Evolutionary conservation across 2,113 vertebrate species (phyloP), one percentile per base, ranked within the genome.

Genomic region (Potamarius usumacintae): DNA sequence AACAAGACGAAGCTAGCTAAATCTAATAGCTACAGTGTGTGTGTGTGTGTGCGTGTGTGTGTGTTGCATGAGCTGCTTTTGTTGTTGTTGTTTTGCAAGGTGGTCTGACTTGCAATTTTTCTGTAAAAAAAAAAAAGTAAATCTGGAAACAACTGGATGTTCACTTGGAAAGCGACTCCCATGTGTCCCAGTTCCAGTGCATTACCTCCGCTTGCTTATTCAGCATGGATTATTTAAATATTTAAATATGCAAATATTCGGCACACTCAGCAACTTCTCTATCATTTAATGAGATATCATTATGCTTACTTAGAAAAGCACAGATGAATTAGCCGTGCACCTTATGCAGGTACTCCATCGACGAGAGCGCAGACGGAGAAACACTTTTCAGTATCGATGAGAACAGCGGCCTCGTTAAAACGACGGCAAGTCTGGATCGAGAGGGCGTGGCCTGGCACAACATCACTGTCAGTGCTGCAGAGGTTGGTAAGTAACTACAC

Each of bases 391-490:
- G 94, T 65, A 96, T 99, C 62, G 96, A 99, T 71, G 92, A 95
- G 84, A 96, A 92, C 90, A 97, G 94, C 78, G 98, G 98, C 53
- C 95, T 95, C 4, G 96, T 99, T 90, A 96, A 95, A 87, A 99
- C 98, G 4, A 95, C 94, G 55, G 96, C 95, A 88, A 92, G 93
- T 89, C 95, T 99, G 92, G 98, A 99, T 94, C 96, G 98, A 89
- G 98, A 99, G 85, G 96, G 96, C 79, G 94, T 92, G 42, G 93
- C 97, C 0, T 98, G 97, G 98, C 97, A 97, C 91, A 99, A 99
- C 92, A 97, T 99, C 92, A 99, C 97, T 74, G 97, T 98, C 88
- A 93, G 95, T 94, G 97, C 97, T 92, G 96, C 97, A 92, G 98
- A 99, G 95, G 95, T 95, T 92, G 98, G 98, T 99, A 97, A 96